Conservation (phyloP, 2,113 vertebrate species). For the Lamprotornis superbus region DNA sequence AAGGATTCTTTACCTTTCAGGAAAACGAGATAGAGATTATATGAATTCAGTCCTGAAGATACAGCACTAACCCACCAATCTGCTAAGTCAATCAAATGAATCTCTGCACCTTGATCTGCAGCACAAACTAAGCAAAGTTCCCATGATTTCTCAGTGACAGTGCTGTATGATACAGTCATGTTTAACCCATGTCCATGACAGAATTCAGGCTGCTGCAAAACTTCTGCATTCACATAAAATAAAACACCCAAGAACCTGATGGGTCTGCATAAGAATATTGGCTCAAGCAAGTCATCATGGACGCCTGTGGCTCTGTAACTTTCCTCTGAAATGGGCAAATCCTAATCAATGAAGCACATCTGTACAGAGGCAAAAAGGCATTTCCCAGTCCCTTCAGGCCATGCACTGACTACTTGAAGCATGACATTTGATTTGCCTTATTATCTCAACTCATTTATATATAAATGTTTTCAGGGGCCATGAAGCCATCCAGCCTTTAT, state of each 20-base stretch:
- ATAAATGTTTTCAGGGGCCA: neutral
- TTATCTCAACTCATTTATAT: slow-evolving; percentile 43
- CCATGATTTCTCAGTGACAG: neutral
- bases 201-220: neutral
- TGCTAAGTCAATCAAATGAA: neutral
- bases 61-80: neutral
- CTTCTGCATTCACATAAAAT: neutral
- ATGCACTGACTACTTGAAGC: slow-evolving; percentile 27
- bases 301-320: neutral
- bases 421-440: slow-evolving; percentile 52
- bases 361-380: neutral
- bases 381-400: neutral
- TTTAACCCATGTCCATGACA: neutral
- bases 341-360: slow-evolving; percentile 41
- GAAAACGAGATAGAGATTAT: neutral
- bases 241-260: neutral
- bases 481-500: neutral
- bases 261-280: neutral
- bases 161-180: fast-evolving
- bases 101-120: neutral
- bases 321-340: neutral
- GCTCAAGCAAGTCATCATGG: neutral
- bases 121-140: neutral
- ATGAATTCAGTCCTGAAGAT: neutral
- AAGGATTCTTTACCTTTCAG: neutral